Evolutionary conservation across 1,140 invertebrate genomes (phyloP).

Genomic region (Neodiprion virginianus): DNA sequence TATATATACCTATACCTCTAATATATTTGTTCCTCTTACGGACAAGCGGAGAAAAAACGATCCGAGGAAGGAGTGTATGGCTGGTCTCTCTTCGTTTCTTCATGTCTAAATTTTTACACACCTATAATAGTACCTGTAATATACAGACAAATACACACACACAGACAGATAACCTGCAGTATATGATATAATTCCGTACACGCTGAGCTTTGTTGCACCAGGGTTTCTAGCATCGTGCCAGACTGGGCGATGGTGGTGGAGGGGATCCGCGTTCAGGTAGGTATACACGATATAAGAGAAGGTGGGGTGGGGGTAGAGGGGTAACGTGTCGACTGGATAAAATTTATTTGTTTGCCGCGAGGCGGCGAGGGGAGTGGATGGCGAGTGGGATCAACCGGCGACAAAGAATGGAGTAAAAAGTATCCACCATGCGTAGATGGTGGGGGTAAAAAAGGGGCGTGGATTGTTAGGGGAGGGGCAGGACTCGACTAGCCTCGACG

Average conservation of each 20-base stretch:
- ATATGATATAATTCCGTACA: background rate
- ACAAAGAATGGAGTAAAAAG: background rate
- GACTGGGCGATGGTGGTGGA: background rate
- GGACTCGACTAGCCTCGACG: conserved; percentile 5
- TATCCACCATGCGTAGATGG: conserved; percentile 20
- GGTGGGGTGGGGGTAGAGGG: conserved; percentile 26
- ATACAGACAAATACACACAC: too few species aligned
- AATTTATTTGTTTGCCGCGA: conserved; percentile 53
- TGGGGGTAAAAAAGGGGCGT: conserved; percentile 24
- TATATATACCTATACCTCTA: too few species aligned
- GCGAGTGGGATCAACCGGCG: too few species aligned
- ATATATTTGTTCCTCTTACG: too few species aligned
- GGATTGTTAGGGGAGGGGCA: background rate
- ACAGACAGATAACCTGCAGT: background rate
- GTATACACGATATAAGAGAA: conserved; percentile 49
- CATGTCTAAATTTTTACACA: too few species aligned
- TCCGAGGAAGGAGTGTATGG: too few species aligned
- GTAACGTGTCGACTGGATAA: conserved; percentile 44
- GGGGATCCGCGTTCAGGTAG: conserved; percentile 18
- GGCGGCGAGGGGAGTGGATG: conserved; percentile 13
- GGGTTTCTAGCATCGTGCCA: background rate
- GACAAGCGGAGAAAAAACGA: too few species aligned
- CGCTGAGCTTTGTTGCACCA: background rate
- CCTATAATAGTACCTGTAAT: too few species aligned
- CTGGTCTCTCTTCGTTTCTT: too few species aligned